Conservation (phyloP, 1,140 invertebrate genomes). For the Drosophila eugracilis region DNA sequence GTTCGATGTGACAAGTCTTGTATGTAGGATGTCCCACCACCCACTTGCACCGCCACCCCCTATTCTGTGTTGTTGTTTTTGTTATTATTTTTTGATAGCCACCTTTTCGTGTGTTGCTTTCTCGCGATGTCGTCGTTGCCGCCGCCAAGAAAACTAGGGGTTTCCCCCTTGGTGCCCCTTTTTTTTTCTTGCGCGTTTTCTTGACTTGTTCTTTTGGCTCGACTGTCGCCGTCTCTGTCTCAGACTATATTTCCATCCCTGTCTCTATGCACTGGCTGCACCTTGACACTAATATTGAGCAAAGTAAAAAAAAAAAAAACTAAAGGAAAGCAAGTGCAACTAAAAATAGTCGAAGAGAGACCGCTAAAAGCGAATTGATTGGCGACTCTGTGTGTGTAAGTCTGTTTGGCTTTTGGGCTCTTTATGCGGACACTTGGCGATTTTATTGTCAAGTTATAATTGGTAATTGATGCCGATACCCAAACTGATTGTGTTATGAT, state of each 20-base stretch:
- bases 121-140: conserved; percentile 45
- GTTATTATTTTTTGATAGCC: conserved; percentile 66
- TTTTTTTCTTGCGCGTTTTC: conserved; percentile 26
- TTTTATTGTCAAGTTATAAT: conserved; percentile 56
- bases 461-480: conserved; percentile 44
- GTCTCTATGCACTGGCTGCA: conserved; percentile 62
- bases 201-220: conserved; percentile 51
- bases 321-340: conserved; percentile 65
- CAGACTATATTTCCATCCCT: conserved; percentile 20
- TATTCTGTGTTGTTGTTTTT: conserved; percentile 17
- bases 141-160: conserved; percentile 18
- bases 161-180: conserved; percentile 2
- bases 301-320: conserved; percentile 50
- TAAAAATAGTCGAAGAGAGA: conserved; percentile 72
- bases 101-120: conserved; percentile 58
- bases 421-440: conserved; percentile 52
- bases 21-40: conserved; percentile 2
- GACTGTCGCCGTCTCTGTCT: conserved; percentile 23
- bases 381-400: conserved; percentile 17
- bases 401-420: conserved; percentile 7
- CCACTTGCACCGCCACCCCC: conserved; percentile 1
- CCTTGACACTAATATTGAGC: conserved; percentile 79
- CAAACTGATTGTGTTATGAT: conserved; percentile 45
- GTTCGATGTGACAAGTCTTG: conserved; percentile 63
- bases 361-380: conserved; percentile 67